Percentiles rank a stretch among this genome's conserved stretches.
Evolutionary conservation across 2,888 invertebrate genomes (phyloP).

Genomic region (Amphipoea lucens): DNA sequence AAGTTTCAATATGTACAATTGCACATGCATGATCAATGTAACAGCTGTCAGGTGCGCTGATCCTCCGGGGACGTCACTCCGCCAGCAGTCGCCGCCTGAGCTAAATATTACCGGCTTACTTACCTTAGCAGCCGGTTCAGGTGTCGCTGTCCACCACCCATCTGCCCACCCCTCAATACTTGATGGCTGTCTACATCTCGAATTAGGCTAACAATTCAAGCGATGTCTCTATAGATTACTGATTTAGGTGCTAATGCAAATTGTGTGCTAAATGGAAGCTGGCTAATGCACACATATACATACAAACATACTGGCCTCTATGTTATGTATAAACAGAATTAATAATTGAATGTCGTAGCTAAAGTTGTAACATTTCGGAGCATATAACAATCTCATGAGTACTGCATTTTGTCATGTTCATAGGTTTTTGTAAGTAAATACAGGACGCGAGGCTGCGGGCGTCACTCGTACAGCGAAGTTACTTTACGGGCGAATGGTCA

Average conservation of each 20-base stretch:
- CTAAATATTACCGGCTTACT: constrained; percentile 77
- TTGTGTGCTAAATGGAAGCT: constrained; percentile 55
- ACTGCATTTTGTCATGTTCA: constrained; percentile 61
- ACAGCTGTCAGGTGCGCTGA: constrained; percentile 27
- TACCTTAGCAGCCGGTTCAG: constrained; percentile 64
- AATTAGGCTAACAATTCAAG: constrained; percentile 76
- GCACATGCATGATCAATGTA: constrained; percentile 43
- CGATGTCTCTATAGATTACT: constrained; percentile 72
- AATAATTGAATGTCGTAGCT: constrained; percentile 31
- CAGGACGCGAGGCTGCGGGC: constrained; percentile 74
- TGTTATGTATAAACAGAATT: constrained; percentile 50
- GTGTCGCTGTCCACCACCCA: constrained; percentile 70
- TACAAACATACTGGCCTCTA: constrained; percentile 16
- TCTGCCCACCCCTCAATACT: constrained; percentile 80
- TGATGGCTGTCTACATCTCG: constrained; percentile 80
- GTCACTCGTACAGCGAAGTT: constrained; percentile 86
- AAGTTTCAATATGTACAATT: background rate
- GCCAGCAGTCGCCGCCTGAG: constrained; percentile 51
- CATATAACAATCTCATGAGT: constrained; percentile 45
- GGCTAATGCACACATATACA: constrained; percentile 40
- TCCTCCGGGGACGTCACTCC: constrained; percentile 42
- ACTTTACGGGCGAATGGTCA: constrained; percentile 90
- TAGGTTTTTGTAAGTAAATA: constrained; percentile 62
- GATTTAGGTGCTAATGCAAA: constrained; percentile 71
- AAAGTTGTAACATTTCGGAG: constrained; percentile 27